Percentiles rank a stretch among this genome's conserved stretches.
These are phyloP conservation scores for Cuniculus paca DNA, from an alignment of 2,797 vertebrate genomes.

Conservation along the genomic window DNA sequence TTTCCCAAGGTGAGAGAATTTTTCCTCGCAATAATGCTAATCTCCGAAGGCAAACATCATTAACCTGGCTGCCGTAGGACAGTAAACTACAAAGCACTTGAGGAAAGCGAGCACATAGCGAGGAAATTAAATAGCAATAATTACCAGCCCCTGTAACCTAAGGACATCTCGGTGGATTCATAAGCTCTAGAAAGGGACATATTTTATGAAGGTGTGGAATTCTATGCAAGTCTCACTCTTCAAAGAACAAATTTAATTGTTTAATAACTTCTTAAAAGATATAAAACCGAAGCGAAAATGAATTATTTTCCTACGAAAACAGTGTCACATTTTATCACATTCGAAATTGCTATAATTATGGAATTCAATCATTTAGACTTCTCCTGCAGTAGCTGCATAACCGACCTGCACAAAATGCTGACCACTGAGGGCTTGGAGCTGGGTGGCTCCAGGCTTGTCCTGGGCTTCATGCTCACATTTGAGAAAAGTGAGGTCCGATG, in stretches of 20 bases:
- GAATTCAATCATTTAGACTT: neutral
- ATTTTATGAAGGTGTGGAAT: neutral
- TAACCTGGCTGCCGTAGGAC: neutral
- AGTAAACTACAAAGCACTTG: neutral
- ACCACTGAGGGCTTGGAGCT: neutral
- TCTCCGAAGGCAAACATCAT: neutral
- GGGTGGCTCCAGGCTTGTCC: neutral
- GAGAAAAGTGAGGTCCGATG: neutral
- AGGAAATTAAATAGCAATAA: constrained; percentile 55
- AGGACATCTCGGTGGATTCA: neutral
- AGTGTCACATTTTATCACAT: neutral
- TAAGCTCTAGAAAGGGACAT: neutral
- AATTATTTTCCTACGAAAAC: constrained; percentile 17
- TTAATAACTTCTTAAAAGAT: neutral
- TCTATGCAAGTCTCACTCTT: neutral
- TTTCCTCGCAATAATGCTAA: neutral
- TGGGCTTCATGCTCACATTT: too few species aligned
- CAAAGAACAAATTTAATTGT: constrained; percentile 15
- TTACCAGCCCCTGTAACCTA: neutral
- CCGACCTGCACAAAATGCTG: neutral
- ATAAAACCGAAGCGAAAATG: constrained; percentile 1
- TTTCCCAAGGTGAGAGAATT: neutral
- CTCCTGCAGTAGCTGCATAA: neutral
- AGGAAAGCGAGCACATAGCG: neutral
- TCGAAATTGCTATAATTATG: neutral